Evolutionary conservation across 2,888 invertebrate species (phyloP).

Genomic region (Ceratothoa steindachneri): DNA sequence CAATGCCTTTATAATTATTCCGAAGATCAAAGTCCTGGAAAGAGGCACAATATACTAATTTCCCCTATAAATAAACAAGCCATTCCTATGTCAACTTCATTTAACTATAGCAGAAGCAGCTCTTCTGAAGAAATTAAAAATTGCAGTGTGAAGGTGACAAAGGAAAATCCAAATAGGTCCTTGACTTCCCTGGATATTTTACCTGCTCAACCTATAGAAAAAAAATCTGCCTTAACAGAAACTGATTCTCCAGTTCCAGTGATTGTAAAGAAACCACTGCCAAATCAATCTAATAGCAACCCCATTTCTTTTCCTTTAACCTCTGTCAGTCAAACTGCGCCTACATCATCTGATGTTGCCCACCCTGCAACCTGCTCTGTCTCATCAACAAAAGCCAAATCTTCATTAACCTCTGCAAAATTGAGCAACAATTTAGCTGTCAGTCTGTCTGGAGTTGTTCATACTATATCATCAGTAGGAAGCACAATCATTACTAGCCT

Average conservation of each 20-base stretch:
- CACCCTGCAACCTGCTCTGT: too few species aligned
- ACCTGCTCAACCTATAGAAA: background rate
- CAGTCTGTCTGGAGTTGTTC: background rate
- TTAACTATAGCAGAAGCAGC: background rate
- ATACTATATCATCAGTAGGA: background rate
- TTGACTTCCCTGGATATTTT: background rate
- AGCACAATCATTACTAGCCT: background rate
- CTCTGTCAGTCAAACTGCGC: background rate
- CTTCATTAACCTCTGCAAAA: too few species aligned
- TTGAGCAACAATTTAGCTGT: too few species aligned
- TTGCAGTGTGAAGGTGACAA: background rate
- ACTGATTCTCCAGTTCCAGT: background rate
- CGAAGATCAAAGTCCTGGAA: background rate
- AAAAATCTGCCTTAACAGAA: background rate
- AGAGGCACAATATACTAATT: background rate
- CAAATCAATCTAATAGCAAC: background rate
- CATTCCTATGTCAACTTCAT: background rate
- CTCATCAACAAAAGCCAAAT: background rate
- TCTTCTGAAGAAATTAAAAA: background rate
- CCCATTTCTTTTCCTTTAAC: background rate
- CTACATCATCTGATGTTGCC: background rate
- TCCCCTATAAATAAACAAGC: background rate
- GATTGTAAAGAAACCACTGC: background rate
- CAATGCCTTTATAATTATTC: constrained; percentile 35
- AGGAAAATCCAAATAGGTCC: background rate